Evolutionary conservation across 2,113 vertebrate genomes (phyloP).

Genomic region (Heloderma charlesbogerti): DNA sequence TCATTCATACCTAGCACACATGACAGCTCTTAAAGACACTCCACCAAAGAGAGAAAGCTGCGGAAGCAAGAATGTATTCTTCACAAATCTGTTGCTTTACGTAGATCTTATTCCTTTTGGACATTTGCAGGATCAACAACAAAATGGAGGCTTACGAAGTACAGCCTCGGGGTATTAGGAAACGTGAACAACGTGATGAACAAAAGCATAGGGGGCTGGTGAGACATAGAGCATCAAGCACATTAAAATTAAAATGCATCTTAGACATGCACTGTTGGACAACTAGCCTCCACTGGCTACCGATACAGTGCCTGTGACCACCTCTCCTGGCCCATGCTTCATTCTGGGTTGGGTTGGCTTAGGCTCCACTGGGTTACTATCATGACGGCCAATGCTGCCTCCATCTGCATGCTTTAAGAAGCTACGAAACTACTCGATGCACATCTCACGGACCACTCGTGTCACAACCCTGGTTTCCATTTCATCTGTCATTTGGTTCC

Average conservation of each 20-base stretch:
- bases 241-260: not conserved
- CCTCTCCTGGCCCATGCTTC: constrained; percentile 59
- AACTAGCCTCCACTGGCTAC: constrained; percentile 61
- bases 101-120: not conserved
- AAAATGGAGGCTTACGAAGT: not conserved
- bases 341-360: constrained; percentile 63
- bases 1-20: not conserved
- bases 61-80: not conserved
- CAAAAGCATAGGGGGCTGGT: constrained; percentile 55
- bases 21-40: not conserved
- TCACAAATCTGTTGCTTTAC: not conserved
- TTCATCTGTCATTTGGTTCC: constrained; percentile 67
- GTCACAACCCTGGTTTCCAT: constrained; percentile 68
- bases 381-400: constrained; percentile 39
- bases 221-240: constrained; percentile 15
- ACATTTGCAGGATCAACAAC: not conserved
- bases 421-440: constrained; percentile 66
- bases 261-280: not conserved
- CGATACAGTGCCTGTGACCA: constrained; percentile 25
- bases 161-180: not conserved
- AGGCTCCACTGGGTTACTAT: constrained; percentile 59
- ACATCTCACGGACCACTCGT: constrained; percentile 72
- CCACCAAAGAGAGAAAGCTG: not conserved
- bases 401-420: constrained; percentile 31
- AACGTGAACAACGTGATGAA: constrained; percentile 58